Evolutionary conservation across 1,140 invertebrate species (phyloP).

Genomic region (Ips nitidus): DNA sequence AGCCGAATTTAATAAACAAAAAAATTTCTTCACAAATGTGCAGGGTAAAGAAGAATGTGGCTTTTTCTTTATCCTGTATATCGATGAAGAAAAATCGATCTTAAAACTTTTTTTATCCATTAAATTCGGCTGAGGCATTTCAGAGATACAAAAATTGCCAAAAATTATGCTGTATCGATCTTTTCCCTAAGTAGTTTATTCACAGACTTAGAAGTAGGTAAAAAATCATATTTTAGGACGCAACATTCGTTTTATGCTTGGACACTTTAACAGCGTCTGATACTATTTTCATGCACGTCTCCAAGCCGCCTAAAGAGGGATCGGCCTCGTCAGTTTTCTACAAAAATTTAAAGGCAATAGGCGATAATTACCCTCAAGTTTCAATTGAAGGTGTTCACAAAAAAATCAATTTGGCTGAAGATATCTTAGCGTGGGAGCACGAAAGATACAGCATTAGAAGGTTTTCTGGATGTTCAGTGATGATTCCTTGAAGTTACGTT

Average conservation of each 20-base stretch:
- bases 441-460: conserved; percentile 92
- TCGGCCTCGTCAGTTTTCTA: conserved; percentile 72
- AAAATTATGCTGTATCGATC: no score
- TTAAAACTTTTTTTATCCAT: no score
- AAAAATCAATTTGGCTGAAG: conserved; percentile 97
- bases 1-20: no score
- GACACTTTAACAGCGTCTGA: conserved; percentile 77
- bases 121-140: no score
- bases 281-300: conserved; percentile 87
- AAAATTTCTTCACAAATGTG: no score
- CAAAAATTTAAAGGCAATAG: conserved; percentile 66
- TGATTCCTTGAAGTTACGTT: no score
- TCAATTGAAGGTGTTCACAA: conserved; percentile 85
- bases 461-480: conserved; percentile 1
- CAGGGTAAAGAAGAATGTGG: no score
- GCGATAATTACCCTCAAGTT: conserved; percentile 55
- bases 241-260: conserved; percentile 87
- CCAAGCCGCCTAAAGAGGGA: conserved; percentile 91
- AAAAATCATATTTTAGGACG: conserved; percentile 64
- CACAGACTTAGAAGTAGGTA: no score
- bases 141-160: no score
- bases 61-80: no score
- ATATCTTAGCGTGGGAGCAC: conserved; percentile 90
- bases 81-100: no score
- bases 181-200: no score